Evolutionary conservation across 2,888 invertebrate genomes (phyloP), one percentile per base, ranked within the genome.

Genomic region (Eubasilissa splendida): DNA sequence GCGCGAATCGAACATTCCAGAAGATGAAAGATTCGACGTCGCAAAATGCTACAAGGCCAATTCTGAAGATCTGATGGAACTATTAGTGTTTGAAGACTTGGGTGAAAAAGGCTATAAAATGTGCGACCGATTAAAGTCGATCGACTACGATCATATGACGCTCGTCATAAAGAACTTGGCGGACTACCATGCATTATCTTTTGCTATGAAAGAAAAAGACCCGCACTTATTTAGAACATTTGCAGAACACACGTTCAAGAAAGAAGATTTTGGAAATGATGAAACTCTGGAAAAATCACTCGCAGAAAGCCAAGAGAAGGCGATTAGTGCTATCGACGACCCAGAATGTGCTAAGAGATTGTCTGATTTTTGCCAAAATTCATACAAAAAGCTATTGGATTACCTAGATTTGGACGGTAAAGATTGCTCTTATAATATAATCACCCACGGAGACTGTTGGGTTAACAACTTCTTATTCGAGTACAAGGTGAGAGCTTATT

Each of bases 381-480:
- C 68, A 1, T 53, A 71, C 8, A 54, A 65, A 50, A 77, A 59
- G 58, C 14, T 80, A 60, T 54, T 11, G 14, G 53, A 54, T 31
- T 77, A 11, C 12, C 31, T 66, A 8, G 65, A 42, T 9, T 59
- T 68, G 52, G 22, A 52, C 11, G 76, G 60, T 7, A 12, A 63
- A 53, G 74, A 70, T 8, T 63, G 53, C 33, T 63, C 71, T 33
- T 80, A 76, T 52, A 76, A 76, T 68, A 70, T 82, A 10, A 58
- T 83, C 12, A 80, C 81, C 11, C 83, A 83, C 50, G 82, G 80
- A 58, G 83, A 83, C 66, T 83, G 80, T 59, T 82, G 83, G 80
- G 58, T 31, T 3, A 83, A 82, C 54, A 83, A 83, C 58, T 77
- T 82, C 42, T 73, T 83, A 4, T 82, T 82, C 63, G 80, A 83